Conservation (phyloP, 2,113 vertebrate genomes). For the Gadus macrocephalus region DNA sequence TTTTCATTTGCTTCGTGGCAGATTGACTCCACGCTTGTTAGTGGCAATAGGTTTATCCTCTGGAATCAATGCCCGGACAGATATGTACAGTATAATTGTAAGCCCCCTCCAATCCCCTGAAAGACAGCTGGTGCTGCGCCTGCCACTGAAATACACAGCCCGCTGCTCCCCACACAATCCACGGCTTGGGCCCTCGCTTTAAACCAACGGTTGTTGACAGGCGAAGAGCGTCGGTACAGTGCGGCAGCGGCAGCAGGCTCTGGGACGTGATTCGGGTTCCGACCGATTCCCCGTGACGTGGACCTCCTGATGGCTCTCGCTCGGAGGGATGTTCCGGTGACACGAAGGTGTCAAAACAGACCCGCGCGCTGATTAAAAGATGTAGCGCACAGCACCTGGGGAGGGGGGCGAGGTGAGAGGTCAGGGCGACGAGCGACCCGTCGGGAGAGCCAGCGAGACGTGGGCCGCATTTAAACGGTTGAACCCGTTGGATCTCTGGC, state of each 20-base stretch:
- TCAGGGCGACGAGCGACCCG: neutral
- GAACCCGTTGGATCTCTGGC: slow-evolving; percentile 24
- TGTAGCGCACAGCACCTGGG: slow-evolving; percentile 34
- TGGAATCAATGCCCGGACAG: slow-evolving; percentile 57
- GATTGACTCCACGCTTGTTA: slow-evolving; percentile 63
- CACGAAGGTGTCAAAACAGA: slow-evolving; percentile 44
- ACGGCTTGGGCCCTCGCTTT: slow-evolving; percentile 13
- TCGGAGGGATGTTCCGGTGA: slow-evolving; percentile 43
- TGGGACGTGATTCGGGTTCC: slow-evolving; percentile 13
- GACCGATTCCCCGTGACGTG: slow-evolving; percentile 30
- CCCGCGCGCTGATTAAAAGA: slow-evolving; percentile 55
- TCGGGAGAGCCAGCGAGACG: slow-evolving; percentile 27
- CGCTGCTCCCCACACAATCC: slow-evolving; percentile 19
- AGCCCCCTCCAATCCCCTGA: slow-evolving; percentile 42
- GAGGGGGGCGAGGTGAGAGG: slow-evolving; percentile 35
- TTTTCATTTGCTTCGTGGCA: slow-evolving; percentile 45
- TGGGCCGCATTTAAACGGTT: slow-evolving; percentile 48
- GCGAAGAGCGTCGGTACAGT: slow-evolving; percentile 17
- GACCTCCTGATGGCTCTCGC: slow-evolving; percentile 37
- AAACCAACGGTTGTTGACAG: slow-evolving; percentile 42
- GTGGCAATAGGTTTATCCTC: slow-evolving; percentile 66
- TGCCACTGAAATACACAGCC: slow-evolving; percentile 38
- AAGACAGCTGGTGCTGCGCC: slow-evolving; percentile 38
- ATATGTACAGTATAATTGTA: slow-evolving; percentile 54
- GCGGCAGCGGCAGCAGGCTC: slow-evolving; percentile 2